These are phyloP conservation scores for Choristoneura fumiferana DNA, from an alignment of 1,140 invertebrate species.

Conservation along the genomic window DNA sequence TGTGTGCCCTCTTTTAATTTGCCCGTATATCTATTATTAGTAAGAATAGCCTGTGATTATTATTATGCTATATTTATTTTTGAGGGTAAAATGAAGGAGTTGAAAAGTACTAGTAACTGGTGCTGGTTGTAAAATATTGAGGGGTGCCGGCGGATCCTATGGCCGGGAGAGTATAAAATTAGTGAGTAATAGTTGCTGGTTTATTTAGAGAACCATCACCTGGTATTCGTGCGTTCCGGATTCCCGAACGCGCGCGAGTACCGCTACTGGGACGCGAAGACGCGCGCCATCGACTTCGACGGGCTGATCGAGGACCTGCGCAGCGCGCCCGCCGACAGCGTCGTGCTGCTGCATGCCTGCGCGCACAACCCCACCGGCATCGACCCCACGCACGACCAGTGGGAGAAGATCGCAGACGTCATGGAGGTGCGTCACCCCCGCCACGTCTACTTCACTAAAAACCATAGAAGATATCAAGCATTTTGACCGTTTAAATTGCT, in stretches of 20 bases:
- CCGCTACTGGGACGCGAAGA: slow-evolving; percentile 94
- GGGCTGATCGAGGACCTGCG: slow-evolving; percentile 89
- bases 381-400: slow-evolving; percentile 92
- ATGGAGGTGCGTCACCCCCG: slow-evolving; percentile 83
- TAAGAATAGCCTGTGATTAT: too few species aligned
- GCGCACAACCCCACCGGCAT: slow-evolving; percentile 99
- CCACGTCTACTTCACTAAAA: too few species aligned
- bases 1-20: too few species aligned
- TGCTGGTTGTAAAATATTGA: too few species aligned
- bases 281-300: slow-evolving; percentile 89
- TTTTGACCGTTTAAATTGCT: too few species aligned
- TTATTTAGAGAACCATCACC: slow-evolving; percentile 90
- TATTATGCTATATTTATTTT: too few species aligned
- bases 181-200: background rate
- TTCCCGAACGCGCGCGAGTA: slow-evolving; percentile 91
- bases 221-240: slow-evolving; percentile 93
- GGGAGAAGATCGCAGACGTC: slow-evolving; percentile 89
- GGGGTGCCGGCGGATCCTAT: too few species aligned
- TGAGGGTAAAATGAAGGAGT: too few species aligned
- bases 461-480: too few species aligned
- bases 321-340: slow-evolving; percentile 88
- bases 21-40: too few species aligned
- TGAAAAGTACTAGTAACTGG: too few species aligned
- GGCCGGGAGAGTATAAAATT: too few species aligned
- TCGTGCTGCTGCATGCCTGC: slow-evolving; percentile 91